Base-by-base conservation (phyloP, 2,888 invertebrate genomes). In the Melieria crassipennis region DNA sequence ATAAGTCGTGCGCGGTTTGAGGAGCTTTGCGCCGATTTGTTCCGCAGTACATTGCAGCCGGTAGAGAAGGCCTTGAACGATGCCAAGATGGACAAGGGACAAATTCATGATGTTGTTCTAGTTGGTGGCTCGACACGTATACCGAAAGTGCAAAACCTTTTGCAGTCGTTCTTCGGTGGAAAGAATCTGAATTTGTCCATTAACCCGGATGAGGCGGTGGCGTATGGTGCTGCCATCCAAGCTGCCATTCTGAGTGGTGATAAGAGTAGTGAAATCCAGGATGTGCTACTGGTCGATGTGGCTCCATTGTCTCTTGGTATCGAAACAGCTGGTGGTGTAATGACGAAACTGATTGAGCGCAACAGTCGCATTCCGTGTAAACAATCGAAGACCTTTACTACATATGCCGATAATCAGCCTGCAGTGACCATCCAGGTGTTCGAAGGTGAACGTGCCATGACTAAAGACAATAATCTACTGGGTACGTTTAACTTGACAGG, bases 401-500 rank as follows among this genome's bases (percentile, higher is more conserved):
- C 94, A 0, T 94, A 92, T 83, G 87, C 92, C 0, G 94, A 94
- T 87, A 94, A 94, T 87, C 94, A 94, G 85, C 90, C 92, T 1
- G 92, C 90, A 0, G 93, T 93, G 50, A 90, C 91, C 43, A 91
- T 93, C 76, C 91, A 92, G 83, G 92, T 92, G 13, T 91, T 89
- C 83, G 92, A 94, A 83, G 93, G 93, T 62, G 93, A 93, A 86
- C 88, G 94, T 50, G 94, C 95, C 61, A 94, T 96, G 95, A 96
- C 96, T 78, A 95, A 93, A 83, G 96, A 96, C 86, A 97, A 97
- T 89, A 95, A 98, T 87, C 89, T 96, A 52, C 90, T 98, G 75
- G 98, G 98, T 73, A 97, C 96, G 85, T 99, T 99, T 87, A 97
- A 98, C 85, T 90, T 98, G 69, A 94, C 94, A 42, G 97, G 97